A percentile compares a stretch with the other conserved stretches of the same genome.
phyloP scores from a whole-genome alignment of 2,113 vertebrate species.

The Sphaerodactylus townsendi region DNA sequence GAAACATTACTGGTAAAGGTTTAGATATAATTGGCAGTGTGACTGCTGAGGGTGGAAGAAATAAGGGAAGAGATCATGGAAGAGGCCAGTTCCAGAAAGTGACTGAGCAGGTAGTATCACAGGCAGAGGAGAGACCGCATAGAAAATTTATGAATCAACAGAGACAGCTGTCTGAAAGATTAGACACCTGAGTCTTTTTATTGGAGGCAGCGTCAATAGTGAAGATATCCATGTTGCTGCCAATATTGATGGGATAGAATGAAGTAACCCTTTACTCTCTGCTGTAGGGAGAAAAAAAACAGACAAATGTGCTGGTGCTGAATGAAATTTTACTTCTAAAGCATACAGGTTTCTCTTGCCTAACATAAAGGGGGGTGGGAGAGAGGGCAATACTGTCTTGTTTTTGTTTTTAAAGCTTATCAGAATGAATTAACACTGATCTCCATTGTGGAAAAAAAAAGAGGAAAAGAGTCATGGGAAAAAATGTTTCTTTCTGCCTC shows the following conservation, averaged over 20 bases:
- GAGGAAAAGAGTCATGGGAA: neutral
- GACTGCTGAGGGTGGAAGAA: neutral
- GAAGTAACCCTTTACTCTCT: constrained; percentile 10
- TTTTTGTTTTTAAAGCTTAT: neutral
- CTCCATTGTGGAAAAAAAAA: neutral
- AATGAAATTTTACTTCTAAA: neutral
- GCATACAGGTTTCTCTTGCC: neutral
- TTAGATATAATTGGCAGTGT: neutral
- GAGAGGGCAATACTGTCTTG: too few relatives aligned
- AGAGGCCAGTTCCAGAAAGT: neutral
- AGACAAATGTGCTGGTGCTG: neutral
- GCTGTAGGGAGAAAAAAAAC: neutral
- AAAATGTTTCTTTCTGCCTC: neutral
- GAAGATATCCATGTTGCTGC: neutral
- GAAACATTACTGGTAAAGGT: neutral
- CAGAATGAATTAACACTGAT: neutral
- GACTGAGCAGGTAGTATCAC: neutral
- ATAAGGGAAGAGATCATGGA: neutral
- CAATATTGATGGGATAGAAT: constrained; percentile 6
- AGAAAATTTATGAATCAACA: constrained; percentile 13
- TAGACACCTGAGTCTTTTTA: neutral
- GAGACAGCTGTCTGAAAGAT: neutral
- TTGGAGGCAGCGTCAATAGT: neutral
- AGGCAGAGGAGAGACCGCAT: neutral
- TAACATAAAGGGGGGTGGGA: too few relatives aligned